phyloP scores from a whole-genome alignment of 2,888 invertebrate genomes.

The Miltochrista miniata region DNA sequence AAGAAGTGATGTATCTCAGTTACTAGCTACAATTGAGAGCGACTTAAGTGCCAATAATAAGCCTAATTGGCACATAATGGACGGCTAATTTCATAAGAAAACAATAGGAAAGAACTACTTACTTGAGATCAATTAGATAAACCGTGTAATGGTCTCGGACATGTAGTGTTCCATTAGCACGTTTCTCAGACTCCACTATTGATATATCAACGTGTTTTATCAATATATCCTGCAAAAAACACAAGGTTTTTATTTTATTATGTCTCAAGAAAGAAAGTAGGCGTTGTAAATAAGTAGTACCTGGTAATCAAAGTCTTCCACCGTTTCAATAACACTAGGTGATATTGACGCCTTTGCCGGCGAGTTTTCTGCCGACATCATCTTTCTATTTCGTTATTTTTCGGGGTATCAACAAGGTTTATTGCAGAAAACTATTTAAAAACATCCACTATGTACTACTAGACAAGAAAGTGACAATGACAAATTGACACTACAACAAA shows the following conservation, averaged over 20 bases:
- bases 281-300: constrained; percentile 57
- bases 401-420: constrained; percentile 1
- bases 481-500: constrained; percentile 15
- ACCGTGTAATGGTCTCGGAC: constrained; percentile 90
- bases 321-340: constrained; percentile 58
- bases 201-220: constrained; percentile 89
- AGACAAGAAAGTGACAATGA: constrained; percentile 18
- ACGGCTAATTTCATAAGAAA: constrained; percentile 47
- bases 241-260: constrained; percentile 11
- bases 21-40: constrained; percentile 5
- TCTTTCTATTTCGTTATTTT: constrained; percentile 16
- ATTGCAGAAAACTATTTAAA: constrained; percentile 14
- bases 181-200: constrained; percentile 90
- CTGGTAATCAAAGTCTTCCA: constrained; percentile 69
- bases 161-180: constrained; percentile 89
- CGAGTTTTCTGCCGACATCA: constrained; percentile 64
- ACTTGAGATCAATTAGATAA: constrained; percentile 91
- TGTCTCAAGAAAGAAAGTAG: constrained; percentile 52
- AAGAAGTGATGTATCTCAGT: constrained; percentile 9
- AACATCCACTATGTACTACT: no score
- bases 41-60: constrained; percentile 20
- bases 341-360: constrained; percentile 61
- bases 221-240: constrained; percentile 84
- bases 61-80: constrained; percentile 40
- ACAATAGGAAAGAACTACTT: constrained; percentile 62